Evolutionary conservation across 1,140 invertebrate genomes (phyloP), one percentile per base, ranked within the genome.

Genomic region (Ctenoplectra terminalis): DNA sequence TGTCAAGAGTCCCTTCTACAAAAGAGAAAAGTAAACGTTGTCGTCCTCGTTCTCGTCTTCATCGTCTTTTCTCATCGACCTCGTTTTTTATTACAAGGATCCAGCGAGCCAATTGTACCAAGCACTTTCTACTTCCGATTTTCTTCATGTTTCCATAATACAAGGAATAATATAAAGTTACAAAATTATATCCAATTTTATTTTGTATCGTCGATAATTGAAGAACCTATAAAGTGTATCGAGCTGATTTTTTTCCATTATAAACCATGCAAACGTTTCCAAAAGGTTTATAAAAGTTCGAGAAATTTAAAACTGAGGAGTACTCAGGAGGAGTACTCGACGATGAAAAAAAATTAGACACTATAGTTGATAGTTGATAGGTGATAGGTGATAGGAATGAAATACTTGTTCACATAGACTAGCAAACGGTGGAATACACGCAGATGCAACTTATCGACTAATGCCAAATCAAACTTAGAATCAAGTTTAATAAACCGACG

Each of bases 1-100:
- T 76, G 73, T 85, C 69, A 54, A 84, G 75, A 31, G 70, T 46
- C 46, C 82, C 78, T 60, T 40, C 61, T 80, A 56, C 71, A 67
- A 73, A 74, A 67, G 77, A 60, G 50, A 56, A 85, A 73, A 83
- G 61, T 80, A 63, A 80, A 74, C 40, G 26, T 46, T 80, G 37
- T 54, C 73, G 34, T 67, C 54, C 73, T 50, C 60, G 40, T 66
- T 61, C 76, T 56, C 20, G 63, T 56, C 58, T 17, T 46, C 11
- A 5, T 63, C 37, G 46, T 63, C 29, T 63, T 73, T 78, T 46
- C 60, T 46, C 37, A 50, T 80, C 58, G 70, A 73, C 70, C 69
- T 50, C 76, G 56, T 79, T 79, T 60, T 72, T 73, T 80, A 64
- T 73, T 54, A 34, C 46, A 9, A 26, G 5, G 40, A 23, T 40